Conservation (phyloP, 2,797 vertebrate species). For the Hozukius guyotensis region DNA sequence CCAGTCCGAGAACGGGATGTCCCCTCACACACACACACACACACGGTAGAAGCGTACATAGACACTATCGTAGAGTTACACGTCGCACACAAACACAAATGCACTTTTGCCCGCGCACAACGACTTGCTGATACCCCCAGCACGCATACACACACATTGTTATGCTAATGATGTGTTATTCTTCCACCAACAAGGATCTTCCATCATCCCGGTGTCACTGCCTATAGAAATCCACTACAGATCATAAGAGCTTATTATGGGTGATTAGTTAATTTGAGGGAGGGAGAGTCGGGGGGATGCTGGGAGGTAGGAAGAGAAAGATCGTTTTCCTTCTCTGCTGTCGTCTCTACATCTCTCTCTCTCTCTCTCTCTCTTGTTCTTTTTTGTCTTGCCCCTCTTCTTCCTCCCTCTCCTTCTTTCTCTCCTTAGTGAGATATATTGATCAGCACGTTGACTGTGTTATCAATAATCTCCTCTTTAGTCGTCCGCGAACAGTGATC, state of each 20-base stretch:
- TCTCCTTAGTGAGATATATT: constrained; percentile 64
- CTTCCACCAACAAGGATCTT: constrained; percentile 87
- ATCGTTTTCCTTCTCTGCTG: constrained; percentile 55
- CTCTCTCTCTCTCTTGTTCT: constrained; percentile 9
- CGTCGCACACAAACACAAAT: constrained; percentile 39
- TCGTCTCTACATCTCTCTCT: constrained; percentile 23
- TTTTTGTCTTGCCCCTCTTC: neutral
- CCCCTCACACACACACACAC: constrained; percentile 57
- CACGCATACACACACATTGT: constrained; percentile 50
- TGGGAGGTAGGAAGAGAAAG: constrained; percentile 63
- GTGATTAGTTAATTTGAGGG: constrained; percentile 89
- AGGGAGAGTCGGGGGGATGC: constrained; percentile 56
- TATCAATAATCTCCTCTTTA: constrained; percentile 83
- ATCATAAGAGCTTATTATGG: constrained; percentile 97
- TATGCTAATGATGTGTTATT: constrained; percentile 91
- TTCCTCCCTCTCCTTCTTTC: constrained; percentile 21
- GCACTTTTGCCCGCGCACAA: constrained; percentile 72
- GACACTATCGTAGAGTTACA: constrained; percentile 14
- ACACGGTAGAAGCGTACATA: constrained; percentile 16
- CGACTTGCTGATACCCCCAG: constrained; percentile 8
- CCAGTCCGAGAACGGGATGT: constrained; percentile 82
- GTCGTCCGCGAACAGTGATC: constrained; percentile 66
- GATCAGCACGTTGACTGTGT: constrained; percentile 69
- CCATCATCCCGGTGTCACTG: constrained; percentile 88
- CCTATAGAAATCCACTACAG: constrained; percentile 92